Conservation (phyloP, 92 coral and sea anemone genomes). For the Epizoanthus scotinus region DNA sequence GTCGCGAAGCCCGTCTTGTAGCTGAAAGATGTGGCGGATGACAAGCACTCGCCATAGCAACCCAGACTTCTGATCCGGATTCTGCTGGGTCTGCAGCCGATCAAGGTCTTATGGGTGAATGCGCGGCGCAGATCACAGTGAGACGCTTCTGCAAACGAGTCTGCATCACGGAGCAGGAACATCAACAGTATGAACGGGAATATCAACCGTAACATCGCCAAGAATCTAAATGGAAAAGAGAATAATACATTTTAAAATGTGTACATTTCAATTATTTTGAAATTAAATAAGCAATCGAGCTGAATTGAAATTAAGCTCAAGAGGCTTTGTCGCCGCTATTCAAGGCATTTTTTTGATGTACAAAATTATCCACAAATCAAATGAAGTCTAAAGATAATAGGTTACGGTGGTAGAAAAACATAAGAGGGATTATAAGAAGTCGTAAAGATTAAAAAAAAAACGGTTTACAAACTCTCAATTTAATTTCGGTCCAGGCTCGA, state of each 20-base stretch:
- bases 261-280: too few species aligned
- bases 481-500: too few species aligned
- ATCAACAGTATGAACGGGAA: constrained; percentile 22
- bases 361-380: too few species aligned
- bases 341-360: too few species aligned
- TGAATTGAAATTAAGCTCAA: background rate
- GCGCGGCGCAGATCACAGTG: constrained; percentile 28
- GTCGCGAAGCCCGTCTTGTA: constrained; percentile 76
- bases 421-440: too few species aligned
- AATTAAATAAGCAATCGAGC: too few species aligned
- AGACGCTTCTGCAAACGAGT: constrained; percentile 41
- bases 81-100: constrained; percentile 25
- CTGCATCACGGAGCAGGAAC: constrained; percentile 40
- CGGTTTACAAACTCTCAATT: too few species aligned
- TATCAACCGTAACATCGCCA: constrained; percentile 8
- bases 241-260: background rate
- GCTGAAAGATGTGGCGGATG: constrained; percentile 82
- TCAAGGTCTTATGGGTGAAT: background rate
- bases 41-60: constrained; percentile 88
- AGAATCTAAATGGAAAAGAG: constrained; percentile 18
- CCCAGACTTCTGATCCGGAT: constrained; percentile 63
- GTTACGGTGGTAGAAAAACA: too few species aligned
- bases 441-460: too few species aligned
- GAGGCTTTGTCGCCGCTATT: too few species aligned
- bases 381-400: too few species aligned